Evolutionary conservation across 37 sponge, comb jelly and placozoan genomes (phyloP).

Genomic region (Chondrilla cf. caribensis): DNA sequence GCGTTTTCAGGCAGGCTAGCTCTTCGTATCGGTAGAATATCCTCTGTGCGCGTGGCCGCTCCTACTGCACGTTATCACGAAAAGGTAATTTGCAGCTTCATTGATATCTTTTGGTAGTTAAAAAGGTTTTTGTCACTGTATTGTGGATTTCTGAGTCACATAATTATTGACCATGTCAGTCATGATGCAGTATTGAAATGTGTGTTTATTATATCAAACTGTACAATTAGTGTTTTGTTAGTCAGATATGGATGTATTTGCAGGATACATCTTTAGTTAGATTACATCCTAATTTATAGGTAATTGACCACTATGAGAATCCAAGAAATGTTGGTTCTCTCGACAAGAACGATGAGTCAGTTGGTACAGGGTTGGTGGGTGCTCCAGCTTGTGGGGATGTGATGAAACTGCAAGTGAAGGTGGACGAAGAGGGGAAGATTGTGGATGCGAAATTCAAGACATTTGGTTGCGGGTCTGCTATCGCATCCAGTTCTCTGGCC

Average conservation of each 20-base stretch:
- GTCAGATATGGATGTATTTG: no score
- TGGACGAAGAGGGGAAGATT: constrained; percentile 91
- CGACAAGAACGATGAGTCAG: constrained; percentile 75
- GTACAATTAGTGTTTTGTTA: no score
- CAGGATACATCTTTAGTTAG: no score
- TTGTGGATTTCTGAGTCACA: no score
- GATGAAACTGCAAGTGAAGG: constrained; percentile 96
- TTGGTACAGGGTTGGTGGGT: constrained; percentile 96
- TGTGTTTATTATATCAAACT: no score
- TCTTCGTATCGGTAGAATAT: constrained; percentile 3
- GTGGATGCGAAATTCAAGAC: constrained; percentile 98
- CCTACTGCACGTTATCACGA: constrained; percentile 65
- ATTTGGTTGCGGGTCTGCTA: constrained; percentile 99
- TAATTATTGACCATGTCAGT: no score
- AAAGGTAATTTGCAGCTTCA: constrained; percentile 47
- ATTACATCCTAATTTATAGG: no score
- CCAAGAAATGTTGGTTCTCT: constrained; percentile 90
- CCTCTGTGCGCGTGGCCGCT: constrained; percentile 10
- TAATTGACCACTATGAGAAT: constrained; percentile 97
- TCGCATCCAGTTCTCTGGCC: constrained; percentile 96
- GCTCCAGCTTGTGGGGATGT: constrained; percentile 99
- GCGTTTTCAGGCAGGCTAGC: constrained; percentile 26
- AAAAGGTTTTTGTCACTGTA: neutral
- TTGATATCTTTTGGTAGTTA: neutral
- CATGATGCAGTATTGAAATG: no score